Evolutionary conservation across 2,888 invertebrate genomes (phyloP).

Genomic region (Polyommatus iphigenia): DNA sequence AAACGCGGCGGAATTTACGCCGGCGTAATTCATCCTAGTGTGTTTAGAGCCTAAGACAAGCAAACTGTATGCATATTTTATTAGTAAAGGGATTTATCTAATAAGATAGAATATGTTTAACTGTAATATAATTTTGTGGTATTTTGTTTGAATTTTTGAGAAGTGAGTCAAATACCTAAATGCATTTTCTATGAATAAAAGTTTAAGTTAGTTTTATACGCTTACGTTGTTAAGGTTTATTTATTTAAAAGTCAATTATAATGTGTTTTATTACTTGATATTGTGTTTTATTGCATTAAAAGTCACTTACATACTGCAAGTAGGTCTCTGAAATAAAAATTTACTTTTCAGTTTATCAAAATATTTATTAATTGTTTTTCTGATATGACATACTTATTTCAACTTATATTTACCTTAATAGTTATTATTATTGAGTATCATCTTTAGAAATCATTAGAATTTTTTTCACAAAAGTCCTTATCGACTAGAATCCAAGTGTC

Average conservation of each 20-base stretch:
- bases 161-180: conserved; percentile 46
- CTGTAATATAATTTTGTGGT: conserved; percentile 3
- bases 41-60: too few relatives aligned
- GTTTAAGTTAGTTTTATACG: conserved; percentile 64
- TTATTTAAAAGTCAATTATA: conserved; percentile 79
- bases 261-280: conserved; percentile 68
- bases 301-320: too few relatives aligned
- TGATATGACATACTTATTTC: background rate
- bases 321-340: background rate
- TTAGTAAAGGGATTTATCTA: background rate
- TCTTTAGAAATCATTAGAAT: background rate
- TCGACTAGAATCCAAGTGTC: background rate
- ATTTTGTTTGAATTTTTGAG: conserved; percentile 7
- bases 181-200: conserved; percentile 69
- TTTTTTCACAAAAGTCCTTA: background rate
- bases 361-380: background rate
- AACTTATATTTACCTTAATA: background rate
- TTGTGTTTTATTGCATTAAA: conserved; percentile 52
- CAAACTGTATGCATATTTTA: background rate
- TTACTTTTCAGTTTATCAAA: background rate
- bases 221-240: conserved; percentile 72
- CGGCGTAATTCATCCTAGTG: too few relatives aligned
- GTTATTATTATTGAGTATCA: background rate
- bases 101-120: too few relatives aligned
- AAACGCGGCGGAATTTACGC: too few relatives aligned